phyloP scores from a whole-genome alignment of 2,113 vertebrate species.

The Aplodontia rufa region DNA sequence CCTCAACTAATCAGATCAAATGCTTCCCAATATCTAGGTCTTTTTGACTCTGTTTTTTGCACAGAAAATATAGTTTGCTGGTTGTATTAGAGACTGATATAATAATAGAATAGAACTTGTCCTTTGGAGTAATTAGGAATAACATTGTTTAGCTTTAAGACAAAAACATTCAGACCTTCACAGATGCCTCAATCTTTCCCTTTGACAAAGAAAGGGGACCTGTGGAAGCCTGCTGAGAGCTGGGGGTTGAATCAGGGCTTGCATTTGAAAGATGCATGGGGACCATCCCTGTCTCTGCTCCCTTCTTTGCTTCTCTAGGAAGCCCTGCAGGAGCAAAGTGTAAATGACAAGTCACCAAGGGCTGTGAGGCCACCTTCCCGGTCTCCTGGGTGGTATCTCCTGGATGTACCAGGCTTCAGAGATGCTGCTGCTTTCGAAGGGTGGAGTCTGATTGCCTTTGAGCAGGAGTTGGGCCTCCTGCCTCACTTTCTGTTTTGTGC shows the following conservation, averaged over 20 bases:
- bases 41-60: not conserved
- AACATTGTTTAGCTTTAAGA: not conserved
- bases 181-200: not conserved
- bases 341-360: not conserved
- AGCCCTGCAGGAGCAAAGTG: not conserved
- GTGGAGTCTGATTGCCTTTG: not conserved
- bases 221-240: not conserved
- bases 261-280: not conserved
- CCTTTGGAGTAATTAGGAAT: not conserved
- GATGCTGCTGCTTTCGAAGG: not conserved
- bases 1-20: not conserved
- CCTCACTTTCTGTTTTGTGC: not conserved
- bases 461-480: not conserved
- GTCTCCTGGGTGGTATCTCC: too few species aligned
- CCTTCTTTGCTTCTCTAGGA: not conserved
- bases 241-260: not conserved
- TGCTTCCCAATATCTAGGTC: not conserved
- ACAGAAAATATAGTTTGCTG: not conserved
- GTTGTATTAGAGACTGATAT: not conserved
- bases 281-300: too few species aligned
- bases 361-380: too few species aligned
- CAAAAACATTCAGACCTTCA: not conserved
- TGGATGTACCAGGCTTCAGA: not conserved
- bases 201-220: not conserved
- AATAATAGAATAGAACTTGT: not conserved